Conservation (phyloP, 2,888 invertebrate species). For the Hypomecis punctinalis region DNA sequence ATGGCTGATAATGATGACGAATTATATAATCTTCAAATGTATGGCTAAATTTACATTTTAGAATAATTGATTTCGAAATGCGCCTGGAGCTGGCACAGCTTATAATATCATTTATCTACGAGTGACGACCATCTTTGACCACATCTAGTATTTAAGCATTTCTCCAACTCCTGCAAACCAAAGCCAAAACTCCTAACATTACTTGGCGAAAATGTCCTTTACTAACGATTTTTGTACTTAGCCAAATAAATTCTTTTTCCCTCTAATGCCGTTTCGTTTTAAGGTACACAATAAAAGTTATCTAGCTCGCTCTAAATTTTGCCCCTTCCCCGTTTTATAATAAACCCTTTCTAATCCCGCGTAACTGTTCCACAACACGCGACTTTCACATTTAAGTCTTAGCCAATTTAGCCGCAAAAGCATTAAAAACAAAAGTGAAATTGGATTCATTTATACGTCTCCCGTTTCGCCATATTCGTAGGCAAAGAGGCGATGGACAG, state of each 20-base stretch:
- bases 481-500: conserved; percentile 39
- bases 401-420: conserved; percentile 55
- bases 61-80: too few species aligned
- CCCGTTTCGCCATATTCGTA: conserved; percentile 58
- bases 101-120: too few species aligned
- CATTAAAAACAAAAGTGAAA: conserved; percentile 69
- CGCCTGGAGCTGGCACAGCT: too few species aligned
- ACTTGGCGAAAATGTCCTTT: too few species aligned
- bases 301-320: conserved; percentile 7
- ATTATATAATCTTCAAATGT: too few species aligned
- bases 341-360: conserved; percentile 41
- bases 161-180: too few species aligned
- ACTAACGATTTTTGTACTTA: too few species aligned
- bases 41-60: too few species aligned
- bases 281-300: conserved; percentile 7
- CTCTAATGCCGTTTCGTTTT: neutral
- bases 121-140: too few species aligned
- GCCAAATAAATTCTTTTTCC: neutral
- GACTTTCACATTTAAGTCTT: conserved; percentile 33
- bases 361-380: conserved; percentile 40
- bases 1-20: too few species aligned
- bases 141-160: too few species aligned
- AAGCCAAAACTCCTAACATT: too few species aligned
- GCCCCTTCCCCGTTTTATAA: conserved; percentile 28
- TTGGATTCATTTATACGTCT: conserved; percentile 75